Conservation (phyloP, 2,797 vertebrate genomes). For the Semotilus atromaculatus region DNA sequence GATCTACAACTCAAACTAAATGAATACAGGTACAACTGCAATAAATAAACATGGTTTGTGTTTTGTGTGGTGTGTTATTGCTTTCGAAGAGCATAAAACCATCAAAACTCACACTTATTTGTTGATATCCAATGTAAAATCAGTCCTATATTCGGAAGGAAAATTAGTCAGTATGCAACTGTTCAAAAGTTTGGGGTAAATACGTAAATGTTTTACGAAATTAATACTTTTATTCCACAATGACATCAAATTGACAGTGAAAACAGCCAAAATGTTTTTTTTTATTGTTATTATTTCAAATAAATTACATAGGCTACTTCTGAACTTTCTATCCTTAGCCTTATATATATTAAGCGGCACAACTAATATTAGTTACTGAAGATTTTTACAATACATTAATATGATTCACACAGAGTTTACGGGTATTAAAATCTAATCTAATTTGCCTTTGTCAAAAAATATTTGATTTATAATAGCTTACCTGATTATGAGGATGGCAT, state of each 20-base stretch:
- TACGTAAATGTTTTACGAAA: background rate
- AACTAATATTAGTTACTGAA: background rate
- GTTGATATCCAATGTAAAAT: background rate
- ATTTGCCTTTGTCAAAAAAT: background rate
- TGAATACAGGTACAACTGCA: background rate
- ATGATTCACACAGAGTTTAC: background rate
- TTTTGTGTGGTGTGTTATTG: background rate
- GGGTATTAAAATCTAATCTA: background rate
- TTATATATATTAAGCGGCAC: background rate
- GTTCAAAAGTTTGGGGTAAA: background rate
- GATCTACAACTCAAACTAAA: background rate
- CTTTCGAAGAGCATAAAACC: background rate
- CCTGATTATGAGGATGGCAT: background rate
- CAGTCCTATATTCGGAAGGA: background rate
- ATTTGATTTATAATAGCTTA: conserved; percentile 3
- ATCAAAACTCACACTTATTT: background rate
- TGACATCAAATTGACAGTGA: background rate
- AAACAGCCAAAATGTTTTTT: background rate
- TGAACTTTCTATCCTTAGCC: background rate
- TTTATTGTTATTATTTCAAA: no score
- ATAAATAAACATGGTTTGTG: background rate
- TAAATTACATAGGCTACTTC: background rate
- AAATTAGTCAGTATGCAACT: background rate
- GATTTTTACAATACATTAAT: background rate
- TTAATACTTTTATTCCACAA: background rate